Evolutionary conservation across 2,888 invertebrate genomes (phyloP), one percentile per base, ranked within the genome.

Genomic region (Neelides folsomi): DNA sequence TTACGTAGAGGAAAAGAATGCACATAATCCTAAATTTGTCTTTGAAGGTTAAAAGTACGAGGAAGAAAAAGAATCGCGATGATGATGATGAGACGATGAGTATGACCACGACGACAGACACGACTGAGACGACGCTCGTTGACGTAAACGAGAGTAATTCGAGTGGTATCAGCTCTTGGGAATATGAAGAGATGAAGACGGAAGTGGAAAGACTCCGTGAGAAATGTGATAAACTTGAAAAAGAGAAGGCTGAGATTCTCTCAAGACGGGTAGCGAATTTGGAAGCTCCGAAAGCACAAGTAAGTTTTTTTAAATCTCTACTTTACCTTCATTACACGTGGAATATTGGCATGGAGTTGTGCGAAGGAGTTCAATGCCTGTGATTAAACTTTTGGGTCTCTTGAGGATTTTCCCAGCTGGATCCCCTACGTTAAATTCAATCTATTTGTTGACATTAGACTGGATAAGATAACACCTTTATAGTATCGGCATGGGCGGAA

Each of bases 231-330:
- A 76, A 82, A 63, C 79, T 86, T 7, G 89, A 90, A 69, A 81
- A 85, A 59, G 89, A 89, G 66, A 89, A 88, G 69, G 86, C 84
- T 68, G 88, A 89, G 66, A 84, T 88, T 62, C 70, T 88, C 46
- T 49, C 60, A n/a, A 54, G 64, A 20, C 51, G 64, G 15, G 64
- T 64, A 19, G 55, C 60, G 8, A 61, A 53, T 39, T 50, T 64
- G 43, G 62, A 64, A 51, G 60, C 64, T 18, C 64, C 64, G 9
- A 57, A 62, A 58, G 56, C 57, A 47, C 64, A 64, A 48, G 64
- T 64, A 53, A 45, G 10, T 15, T 16, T 15, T 12, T 47, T 5
- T 38, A 27, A 27, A 27, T 27, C 27, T 27, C 7, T n/a, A n/a
- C n/a, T n/a, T n/a, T n/a, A n/a, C n/a, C n/a, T n/a, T n/a, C n/a